phyloP scores from a whole-genome alignment of 2,888 invertebrate genomes.

The Cantharis lateralis region DNA sequence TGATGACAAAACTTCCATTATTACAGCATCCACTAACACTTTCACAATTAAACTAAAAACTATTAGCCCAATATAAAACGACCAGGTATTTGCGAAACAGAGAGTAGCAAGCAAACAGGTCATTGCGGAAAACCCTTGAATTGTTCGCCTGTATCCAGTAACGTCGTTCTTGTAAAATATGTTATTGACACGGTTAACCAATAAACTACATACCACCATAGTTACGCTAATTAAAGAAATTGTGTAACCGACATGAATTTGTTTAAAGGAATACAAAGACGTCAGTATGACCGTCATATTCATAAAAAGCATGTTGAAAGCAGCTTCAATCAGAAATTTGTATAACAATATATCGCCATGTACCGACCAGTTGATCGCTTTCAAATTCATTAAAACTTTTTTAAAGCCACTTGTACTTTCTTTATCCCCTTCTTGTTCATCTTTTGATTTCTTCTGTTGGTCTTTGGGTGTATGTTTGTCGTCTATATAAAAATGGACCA shows the following conservation, averaged over 20 bases:
- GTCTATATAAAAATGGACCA: neutral
- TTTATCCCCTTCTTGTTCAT: neutral
- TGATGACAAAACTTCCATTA: conserved; percentile 61
- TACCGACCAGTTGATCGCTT: conserved; percentile 58
- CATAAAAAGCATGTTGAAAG: conserved; percentile 62
- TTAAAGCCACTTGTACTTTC: conserved; percentile 39
- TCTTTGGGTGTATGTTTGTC: neutral
- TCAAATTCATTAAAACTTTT: conserved; percentile 56
- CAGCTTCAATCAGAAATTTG: conserved; percentile 61
- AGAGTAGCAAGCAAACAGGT: conserved; percentile 53
- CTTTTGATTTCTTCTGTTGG: neutral
- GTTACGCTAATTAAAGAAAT: conserved; percentile 63
- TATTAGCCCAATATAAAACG: conserved; percentile 56
- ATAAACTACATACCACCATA: conserved; percentile 59
- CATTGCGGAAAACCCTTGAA: conserved; percentile 60
- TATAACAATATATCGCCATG: conserved; percentile 62
- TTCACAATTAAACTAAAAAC: conserved; percentile 60
- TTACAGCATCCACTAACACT: conserved; percentile 60
- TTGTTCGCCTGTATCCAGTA: conserved; percentile 55
- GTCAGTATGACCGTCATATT: conserved; percentile 60
- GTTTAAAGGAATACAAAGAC: conserved; percentile 58
- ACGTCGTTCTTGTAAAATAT: conserved; percentile 57
- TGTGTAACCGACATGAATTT: conserved; percentile 63
- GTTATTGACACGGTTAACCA: conserved; percentile 57
- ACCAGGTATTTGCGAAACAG: conserved; percentile 39